Evolutionary conservation across 2,113 vertebrate species (phyloP), one percentile per base, ranked within the genome.

Genomic region (Falcunculus frontatus): DNA sequence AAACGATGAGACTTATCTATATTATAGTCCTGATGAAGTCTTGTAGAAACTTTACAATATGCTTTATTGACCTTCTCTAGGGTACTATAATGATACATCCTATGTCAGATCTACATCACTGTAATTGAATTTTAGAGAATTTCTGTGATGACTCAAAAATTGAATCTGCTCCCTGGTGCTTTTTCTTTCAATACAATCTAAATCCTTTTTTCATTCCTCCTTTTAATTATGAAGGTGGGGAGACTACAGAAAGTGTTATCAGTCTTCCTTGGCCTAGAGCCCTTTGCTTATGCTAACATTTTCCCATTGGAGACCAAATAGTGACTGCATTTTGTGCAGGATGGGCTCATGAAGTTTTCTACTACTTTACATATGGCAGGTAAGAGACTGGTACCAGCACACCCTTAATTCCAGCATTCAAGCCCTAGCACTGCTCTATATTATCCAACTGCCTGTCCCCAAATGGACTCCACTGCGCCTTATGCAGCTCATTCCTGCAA

Each of bases 161-260:
- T 91, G 75, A 94, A 92, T 90, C 83, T 87, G 60, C 37, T 96
- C 91, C 78, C 92, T 67, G 16, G 63, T 90, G 88, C 68, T 85
- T 95, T 79, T 94, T 94, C 77, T 97, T 96, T 89, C 77, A 96
- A 93, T 87, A 82, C 11, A 64, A 52, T 84, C 91, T 85, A 60
- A 86, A 89, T 95, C 65, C 57, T 78, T 95, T 94, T 92, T 95
- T 75, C 57, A 90, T 95, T 95, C 93, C 59, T 75, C 92, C 52
- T 97, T 97, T 97, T 97, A 97, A 97, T 97, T 97, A 94, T 12
- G 69, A 95, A 86, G 73, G 68, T 89, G 73, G n/a, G 19, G 60
- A 90, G 68, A 90, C 25, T 35, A 74, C 18, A 60, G 29, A 64
- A 94, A 84, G 37, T 2, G 3, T 88, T 96, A 87, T 64, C 81